A percentile compares a stretch with the other conserved stretches of the same genome.
Evolutionary conservation across 2,113 vertebrate genomes (phyloP).

Genomic region (Ibidorhyncha struthersii): DNA sequence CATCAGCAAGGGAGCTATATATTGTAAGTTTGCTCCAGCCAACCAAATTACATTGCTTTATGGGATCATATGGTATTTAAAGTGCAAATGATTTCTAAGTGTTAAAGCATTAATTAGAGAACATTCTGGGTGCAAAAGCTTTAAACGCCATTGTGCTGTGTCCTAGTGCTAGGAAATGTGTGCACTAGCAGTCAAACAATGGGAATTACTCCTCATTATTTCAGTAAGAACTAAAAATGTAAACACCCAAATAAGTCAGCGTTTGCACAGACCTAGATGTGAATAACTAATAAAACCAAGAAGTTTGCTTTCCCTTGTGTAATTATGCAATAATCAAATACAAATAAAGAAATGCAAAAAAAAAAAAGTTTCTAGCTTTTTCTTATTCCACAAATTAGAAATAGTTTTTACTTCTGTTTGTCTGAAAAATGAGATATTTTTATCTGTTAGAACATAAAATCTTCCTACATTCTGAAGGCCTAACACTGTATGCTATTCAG

Average conservation of each 20-base stretch:
- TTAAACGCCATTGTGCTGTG: background rate
- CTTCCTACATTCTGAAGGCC: background rate
- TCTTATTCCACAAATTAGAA: background rate
- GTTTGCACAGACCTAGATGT: background rate
- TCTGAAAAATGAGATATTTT: background rate
- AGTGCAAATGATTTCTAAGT: background rate
- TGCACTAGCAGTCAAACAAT: background rate
- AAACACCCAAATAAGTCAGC: background rate
- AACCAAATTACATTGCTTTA: background rate
- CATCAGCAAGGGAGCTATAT: background rate
- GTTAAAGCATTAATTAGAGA: background rate
- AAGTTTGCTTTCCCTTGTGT: background rate
- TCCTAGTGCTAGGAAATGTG: background rate
- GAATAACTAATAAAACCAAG: background rate
- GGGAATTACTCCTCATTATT: background rate
- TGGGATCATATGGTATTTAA: background rate
- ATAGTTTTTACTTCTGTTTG: background rate
- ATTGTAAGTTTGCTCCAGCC: background rate
- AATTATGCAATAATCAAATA: background rate
- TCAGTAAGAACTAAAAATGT: background rate
- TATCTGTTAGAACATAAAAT: background rate
- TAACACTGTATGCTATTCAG: background rate
- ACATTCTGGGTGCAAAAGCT: background rate
- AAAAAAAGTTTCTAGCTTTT: background rate
- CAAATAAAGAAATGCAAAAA: background rate